Conservation (phyloP, 2,888 invertebrate species). For the Lobophora halterata region DNA sequence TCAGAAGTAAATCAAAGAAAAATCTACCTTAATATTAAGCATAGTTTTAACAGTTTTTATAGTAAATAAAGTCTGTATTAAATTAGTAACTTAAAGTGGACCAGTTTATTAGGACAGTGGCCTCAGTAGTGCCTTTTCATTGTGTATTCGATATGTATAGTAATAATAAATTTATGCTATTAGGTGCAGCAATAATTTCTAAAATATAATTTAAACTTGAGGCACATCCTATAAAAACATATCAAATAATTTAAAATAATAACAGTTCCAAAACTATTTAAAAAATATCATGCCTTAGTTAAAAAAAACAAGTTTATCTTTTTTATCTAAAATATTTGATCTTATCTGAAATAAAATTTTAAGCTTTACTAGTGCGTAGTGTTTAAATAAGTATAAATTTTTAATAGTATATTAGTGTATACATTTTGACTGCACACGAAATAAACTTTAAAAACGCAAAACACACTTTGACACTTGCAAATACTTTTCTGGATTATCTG, state of each 20-base stretch:
- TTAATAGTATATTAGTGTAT: too few relatives aligned
- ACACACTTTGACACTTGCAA: conserved; percentile 1
- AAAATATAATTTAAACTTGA: conserved; percentile 25
- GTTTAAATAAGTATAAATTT: too few relatives aligned
- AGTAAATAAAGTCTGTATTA: conserved; percentile 22
- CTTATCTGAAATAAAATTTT: too few relatives aligned
- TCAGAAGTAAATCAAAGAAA: conserved; percentile 8
- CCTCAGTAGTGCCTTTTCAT: conserved; percentile 76
- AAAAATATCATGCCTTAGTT: too few relatives aligned
- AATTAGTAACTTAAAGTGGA: conserved; percentile 53
- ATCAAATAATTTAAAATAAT: conserved; percentile 29
- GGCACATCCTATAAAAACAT: conserved; percentile 34
- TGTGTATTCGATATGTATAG: conserved; percentile 41
- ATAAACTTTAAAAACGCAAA: not conserved
- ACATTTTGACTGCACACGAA: too few relatives aligned
- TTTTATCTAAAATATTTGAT: too few relatives aligned
- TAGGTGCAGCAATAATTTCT: conserved; percentile 54
- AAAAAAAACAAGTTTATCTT: too few relatives aligned
- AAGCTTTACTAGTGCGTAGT: too few relatives aligned
- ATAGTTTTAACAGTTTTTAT: conserved; percentile 13
- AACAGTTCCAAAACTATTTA: conserved; percentile 1
- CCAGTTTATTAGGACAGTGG: conserved; percentile 71
- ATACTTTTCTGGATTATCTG: conserved; percentile 10
- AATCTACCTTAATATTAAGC: conserved; percentile 26
- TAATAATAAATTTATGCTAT: conserved; percentile 19